phyloP scores from a whole-genome alignment of 1,140 invertebrate genomes.

The Tetramorium parvispinum region DNA sequence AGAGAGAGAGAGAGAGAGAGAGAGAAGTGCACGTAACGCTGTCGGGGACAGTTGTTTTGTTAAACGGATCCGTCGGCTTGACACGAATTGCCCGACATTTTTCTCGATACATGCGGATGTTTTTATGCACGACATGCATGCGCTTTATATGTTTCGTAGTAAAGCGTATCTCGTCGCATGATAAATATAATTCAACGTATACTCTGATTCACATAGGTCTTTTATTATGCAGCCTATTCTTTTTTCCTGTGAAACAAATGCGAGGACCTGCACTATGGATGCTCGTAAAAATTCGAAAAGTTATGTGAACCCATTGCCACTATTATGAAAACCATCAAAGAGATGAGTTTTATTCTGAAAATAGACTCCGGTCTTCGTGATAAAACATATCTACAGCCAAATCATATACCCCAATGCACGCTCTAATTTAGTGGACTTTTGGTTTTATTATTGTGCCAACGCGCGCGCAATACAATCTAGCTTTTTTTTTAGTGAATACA shows the following conservation, averaged over 20 bases:
- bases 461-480: background rate
- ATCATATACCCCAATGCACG: conserved; percentile 27
- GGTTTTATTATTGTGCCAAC: conserved; percentile 33
- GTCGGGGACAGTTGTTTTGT: conserved; percentile 10
- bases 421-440: conserved; percentile 52
- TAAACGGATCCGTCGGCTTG: conserved; percentile 37
- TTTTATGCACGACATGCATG: conserved; percentile 22
- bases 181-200: conserved; percentile 45
- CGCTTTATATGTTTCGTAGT: conserved; percentile 16
- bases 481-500: conserved; percentile 24
- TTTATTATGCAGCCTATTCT: conserved; percentile 27
- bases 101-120: conserved; percentile 39
- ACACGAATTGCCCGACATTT: conserved; percentile 44
- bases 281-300: conserved; percentile 44
- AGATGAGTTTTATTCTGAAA: conserved; percentile 36
- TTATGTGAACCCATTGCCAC: conserved; percentile 45
- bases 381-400: conserved; percentile 34
- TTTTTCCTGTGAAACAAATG: conserved; percentile 14
- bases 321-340: conserved; percentile 48
- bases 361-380: conserved; percentile 3
- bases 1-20: background rate
- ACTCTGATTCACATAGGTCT: conserved; percentile 19
- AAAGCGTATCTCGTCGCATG: conserved; percentile 2
- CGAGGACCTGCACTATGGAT: background rate
- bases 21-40: conserved; percentile 5